A percentile compares a stretch with the other conserved stretches of the same genome.
phyloP scores from a whole-genome alignment of 2,888 invertebrate species.

The Panopea generosa region DNA sequence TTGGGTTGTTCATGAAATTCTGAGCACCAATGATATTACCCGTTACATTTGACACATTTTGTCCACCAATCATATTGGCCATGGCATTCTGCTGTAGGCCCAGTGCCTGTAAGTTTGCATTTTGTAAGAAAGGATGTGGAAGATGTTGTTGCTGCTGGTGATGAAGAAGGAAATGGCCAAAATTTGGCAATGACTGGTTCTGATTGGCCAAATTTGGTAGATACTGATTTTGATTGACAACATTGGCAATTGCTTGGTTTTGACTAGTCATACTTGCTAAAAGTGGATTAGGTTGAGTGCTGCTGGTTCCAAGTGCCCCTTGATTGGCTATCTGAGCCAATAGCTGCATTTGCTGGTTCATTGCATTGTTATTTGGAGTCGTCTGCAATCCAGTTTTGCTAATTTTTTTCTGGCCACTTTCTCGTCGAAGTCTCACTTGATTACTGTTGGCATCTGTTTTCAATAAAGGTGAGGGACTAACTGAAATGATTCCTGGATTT shows the following conservation, averaged over 20 bases:
- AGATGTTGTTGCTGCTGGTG: constrained; percentile 71
- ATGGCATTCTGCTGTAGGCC: constrained; percentile 36
- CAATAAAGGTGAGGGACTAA: constrained; percentile 32
- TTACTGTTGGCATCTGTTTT: constrained; percentile 41
- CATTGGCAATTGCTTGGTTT: constrained; percentile 35
- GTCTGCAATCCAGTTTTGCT: constrained; percentile 8
- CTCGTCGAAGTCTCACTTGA: constrained; percentile 20
- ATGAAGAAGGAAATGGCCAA: constrained; percentile 74
- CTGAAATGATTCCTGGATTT: constrained; percentile 21
- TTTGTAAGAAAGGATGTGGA: constrained; percentile 58
- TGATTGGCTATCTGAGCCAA: constrained; percentile 58
- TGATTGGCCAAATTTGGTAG: constrained; percentile 31
- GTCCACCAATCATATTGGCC: constrained; percentile 35
- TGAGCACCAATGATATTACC: constrained; percentile 43
- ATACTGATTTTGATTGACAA: constrained; percentile 45
- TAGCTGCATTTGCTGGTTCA: constrained; percentile 61
- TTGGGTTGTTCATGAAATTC: constrained; percentile 2
- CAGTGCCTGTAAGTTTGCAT: constrained; percentile 27
- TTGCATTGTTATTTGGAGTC: constrained; percentile 11
- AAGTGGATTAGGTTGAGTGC: constrained; percentile 34
- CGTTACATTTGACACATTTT: constrained; percentile 31
- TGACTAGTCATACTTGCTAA: constrained; percentile 36
- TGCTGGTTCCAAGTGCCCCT: constrained; percentile 22
- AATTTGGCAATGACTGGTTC: constrained; percentile 71
- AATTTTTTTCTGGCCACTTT: constrained; percentile 14